phyloP scores from a whole-genome alignment of 2,797 vertebrate genomes.

The Characodon lateralis region DNA sequence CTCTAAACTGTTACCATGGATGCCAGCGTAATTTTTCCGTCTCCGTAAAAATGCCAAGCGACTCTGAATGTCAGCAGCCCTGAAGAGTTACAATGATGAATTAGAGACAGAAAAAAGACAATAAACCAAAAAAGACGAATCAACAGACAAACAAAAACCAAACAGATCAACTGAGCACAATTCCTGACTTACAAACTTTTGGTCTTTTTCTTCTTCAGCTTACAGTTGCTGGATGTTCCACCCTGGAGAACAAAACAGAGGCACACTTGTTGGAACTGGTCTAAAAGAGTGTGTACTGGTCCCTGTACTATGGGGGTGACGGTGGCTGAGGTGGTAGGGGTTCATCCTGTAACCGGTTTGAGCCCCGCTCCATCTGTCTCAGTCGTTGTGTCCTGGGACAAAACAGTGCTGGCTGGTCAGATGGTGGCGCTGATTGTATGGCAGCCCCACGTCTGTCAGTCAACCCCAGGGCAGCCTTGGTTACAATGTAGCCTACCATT shows the following conservation, averaged over 20 bases:
- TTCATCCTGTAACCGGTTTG: too few species aligned
- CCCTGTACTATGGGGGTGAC: not conserved
- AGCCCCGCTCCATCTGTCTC: too few species aligned
- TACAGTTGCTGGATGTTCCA: constrained; percentile 42
- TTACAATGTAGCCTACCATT: too few species aligned
- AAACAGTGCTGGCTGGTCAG: too few species aligned
- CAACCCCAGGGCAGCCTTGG: too few species aligned
- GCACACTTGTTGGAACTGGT: not conserved
- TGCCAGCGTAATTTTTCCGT: constrained; percentile 74
- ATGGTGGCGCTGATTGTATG: too few species aligned
- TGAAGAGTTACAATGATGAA: constrained; percentile 42
- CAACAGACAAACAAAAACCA: not conserved
- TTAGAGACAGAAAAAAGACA: too few species aligned
- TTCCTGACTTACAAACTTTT: constrained; percentile 67
- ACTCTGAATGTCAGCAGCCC: constrained; percentile 88
- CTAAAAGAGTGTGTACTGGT: not conserved
- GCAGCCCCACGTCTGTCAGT: too few species aligned
- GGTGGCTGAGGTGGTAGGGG: too few species aligned
- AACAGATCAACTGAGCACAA: not conserved
- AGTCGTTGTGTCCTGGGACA: too few species aligned
- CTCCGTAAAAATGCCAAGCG: constrained; percentile 85
- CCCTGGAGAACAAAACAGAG: constrained; percentile 46
- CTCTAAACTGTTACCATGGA: constrained; percentile 83
- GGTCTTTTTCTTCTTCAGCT: constrained; percentile 68
- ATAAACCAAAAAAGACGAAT: too few species aligned